Conservation (phyloP, 2,113 vertebrate species). For the Ibidorhyncha struthersii region DNA sequence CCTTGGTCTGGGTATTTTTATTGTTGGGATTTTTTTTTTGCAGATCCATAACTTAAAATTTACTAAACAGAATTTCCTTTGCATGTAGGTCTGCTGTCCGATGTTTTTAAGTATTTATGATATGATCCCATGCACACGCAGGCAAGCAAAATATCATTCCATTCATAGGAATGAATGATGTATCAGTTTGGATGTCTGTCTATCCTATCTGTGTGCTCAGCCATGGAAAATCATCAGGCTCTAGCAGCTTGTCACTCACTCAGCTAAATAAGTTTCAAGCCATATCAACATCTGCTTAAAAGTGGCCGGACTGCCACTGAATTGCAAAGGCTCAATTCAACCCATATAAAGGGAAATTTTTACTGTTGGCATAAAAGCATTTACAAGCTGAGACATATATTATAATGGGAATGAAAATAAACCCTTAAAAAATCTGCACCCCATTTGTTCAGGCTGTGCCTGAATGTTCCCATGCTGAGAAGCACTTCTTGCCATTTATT, state of each 20-base stretch:
- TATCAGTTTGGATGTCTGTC: background rate
- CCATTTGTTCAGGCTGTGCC: slow-evolving; percentile 59
- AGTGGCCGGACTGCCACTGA: slow-evolving; percentile 27
- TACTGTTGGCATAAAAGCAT: slow-evolving; percentile 48
- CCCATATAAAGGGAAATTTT: slow-evolving; percentile 40
- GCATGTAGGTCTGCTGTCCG: background rate
- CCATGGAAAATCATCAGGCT: background rate
- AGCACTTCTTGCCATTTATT: slow-evolving; percentile 63
- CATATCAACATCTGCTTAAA: slow-evolving; percentile 43
- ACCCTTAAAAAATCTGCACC: slow-evolving; percentile 61
- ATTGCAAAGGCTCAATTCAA: slow-evolving; percentile 40
- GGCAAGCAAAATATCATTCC: background rate
- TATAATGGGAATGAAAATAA: slow-evolving; percentile 32
- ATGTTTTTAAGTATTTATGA: background rate
- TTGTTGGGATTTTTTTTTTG: background rate
- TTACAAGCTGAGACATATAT: slow-evolving; percentile 40
- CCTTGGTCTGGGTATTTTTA: background rate
- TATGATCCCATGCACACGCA: background rate
- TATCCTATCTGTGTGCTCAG: background rate
- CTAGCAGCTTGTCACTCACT: slow-evolving; percentile 27
- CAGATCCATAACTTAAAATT: background rate
- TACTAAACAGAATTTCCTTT: background rate
- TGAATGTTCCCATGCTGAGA: slow-evolving; percentile 46
- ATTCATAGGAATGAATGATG: background rate
- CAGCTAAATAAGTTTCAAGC: slow-evolving; percentile 18